These are phyloP conservation scores for Amphimedon queenslandica DNA, from an alignment of 37 sponge, comb jelly and placozoan genomes.

Conservation along the genomic window DNA sequence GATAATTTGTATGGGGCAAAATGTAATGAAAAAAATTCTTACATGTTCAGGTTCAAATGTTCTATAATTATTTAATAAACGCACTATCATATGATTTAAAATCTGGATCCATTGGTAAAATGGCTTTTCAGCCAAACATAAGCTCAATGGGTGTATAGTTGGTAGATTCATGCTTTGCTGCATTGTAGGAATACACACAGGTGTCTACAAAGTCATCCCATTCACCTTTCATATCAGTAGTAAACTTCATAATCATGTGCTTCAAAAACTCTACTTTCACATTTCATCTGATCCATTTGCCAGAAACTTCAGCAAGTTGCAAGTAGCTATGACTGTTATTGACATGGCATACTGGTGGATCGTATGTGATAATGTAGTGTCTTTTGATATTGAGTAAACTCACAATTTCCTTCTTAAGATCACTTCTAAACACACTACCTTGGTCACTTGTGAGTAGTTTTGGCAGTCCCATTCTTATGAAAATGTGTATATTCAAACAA, in stretches of 20 bases:
- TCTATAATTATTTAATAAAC: neutral
- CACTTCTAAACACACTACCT: constrained; percentile 11
- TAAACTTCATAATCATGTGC: constrained; percentile 22
- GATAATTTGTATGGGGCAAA: too few species aligned
- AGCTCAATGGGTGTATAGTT: constrained; percentile 31
- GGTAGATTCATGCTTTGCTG: constrained; percentile 23
- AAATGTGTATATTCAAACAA: constrained; percentile 12
- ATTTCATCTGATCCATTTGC: constrained; percentile 36
- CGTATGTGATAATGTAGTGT: constrained; percentile 42
- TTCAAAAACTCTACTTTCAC: constrained; percentile 29
- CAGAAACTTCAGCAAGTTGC: constrained; percentile 3
- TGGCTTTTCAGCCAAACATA: constrained; percentile 44
- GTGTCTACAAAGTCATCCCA: constrained; percentile 30
- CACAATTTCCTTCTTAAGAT: constrained; percentile 27
- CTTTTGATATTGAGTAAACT: constrained; percentile 11
- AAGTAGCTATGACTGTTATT: neutral
- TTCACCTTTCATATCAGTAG: constrained; percentile 9
- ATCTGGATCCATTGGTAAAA: constrained; percentile 21
- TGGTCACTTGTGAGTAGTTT: constrained; percentile 26
- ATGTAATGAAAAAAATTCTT: too few species aligned
- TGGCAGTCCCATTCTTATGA: constrained; percentile 30
- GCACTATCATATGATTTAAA: neutral
- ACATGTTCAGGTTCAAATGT: too few species aligned
- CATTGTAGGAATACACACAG: constrained; percentile 32
- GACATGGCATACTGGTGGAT: neutral